Conservation (phyloP, 23 tunicate genomes). For the Styela clava region DNA sequence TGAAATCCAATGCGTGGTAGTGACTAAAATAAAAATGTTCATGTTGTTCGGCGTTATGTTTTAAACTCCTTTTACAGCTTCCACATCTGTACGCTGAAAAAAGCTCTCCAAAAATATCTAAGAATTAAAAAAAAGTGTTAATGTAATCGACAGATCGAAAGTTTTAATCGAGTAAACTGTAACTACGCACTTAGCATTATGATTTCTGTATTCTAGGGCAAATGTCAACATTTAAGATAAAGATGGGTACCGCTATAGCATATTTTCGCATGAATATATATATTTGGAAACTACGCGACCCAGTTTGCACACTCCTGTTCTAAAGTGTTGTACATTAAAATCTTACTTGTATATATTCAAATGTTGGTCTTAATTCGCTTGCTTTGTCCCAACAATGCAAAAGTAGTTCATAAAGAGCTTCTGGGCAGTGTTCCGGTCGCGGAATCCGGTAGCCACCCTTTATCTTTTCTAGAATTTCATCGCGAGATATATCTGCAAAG, state of each 20-base stretch:
- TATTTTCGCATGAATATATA: too few relatives aligned
- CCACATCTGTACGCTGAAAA: neutral
- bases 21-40: too few relatives aligned
- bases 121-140: neutral
- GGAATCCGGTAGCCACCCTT: constrained; percentile 79
- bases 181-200: too few relatives aligned
- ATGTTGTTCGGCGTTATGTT: neutral
- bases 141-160: too few relatives aligned
- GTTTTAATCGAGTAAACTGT: too few relatives aligned
- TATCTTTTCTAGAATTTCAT: constrained; percentile 62
- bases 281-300: too few relatives aligned
- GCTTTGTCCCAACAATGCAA: constrained; percentile 85
- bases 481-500: constrained; percentile 40
- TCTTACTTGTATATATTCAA: constrained; percentile 62
- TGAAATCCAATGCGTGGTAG: too few relatives aligned
- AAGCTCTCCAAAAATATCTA: constrained; percentile 27
- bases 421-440: constrained; percentile 82
- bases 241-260: too few relatives aligned
- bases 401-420: constrained; percentile 68
- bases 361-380: constrained; percentile 67
- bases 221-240: too few relatives aligned
- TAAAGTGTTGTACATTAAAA: too few relatives aligned
- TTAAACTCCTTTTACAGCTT: neutral
- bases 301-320: too few relatives aligned
- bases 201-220: too few relatives aligned